phyloP scores from a whole-genome alignment of 2,888 invertebrate genomes.

The Hemicrepidius hirtus region DNA sequence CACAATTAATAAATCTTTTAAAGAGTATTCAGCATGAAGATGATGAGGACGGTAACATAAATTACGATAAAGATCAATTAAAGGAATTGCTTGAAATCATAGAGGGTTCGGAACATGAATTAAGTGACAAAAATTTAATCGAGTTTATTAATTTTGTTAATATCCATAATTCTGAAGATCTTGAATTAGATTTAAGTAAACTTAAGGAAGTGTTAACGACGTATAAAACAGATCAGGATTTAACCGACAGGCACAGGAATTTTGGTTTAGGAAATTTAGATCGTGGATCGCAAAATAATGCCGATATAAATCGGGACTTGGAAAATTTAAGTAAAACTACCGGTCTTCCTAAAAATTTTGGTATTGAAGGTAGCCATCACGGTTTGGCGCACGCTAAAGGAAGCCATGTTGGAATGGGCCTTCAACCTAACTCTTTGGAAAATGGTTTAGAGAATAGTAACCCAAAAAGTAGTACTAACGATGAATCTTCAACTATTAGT shows the following conservation, averaged over 20 bases:
- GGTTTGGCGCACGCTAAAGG: slow-evolving; percentile 61
- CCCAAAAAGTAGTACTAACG: no score
- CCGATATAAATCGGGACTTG: slow-evolving; percentile 52
- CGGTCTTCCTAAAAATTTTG: slow-evolving; percentile 60
- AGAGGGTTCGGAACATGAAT: slow-evolving; percentile 62
- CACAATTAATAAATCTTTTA: slow-evolving; percentile 62
- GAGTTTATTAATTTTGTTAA: slow-evolving; percentile 69
- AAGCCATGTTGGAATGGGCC: slow-evolving; percentile 66
- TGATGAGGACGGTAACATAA: slow-evolving; percentile 61
- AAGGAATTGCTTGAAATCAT: slow-evolving; percentile 64
- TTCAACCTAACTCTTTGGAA: slow-evolving; percentile 48
- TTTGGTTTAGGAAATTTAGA: slow-evolving; percentile 59
- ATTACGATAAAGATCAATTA: slow-evolving; percentile 65
- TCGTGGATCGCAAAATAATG: slow-evolving; percentile 44
- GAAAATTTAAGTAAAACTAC: slow-evolving; percentile 53
- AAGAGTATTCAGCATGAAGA: slow-evolving; percentile 62
- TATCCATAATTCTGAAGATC: slow-evolving; percentile 64
- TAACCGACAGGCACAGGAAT: slow-evolving; percentile 60
- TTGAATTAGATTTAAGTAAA: slow-evolving; percentile 65
- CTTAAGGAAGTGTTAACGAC: slow-evolving; percentile 65
- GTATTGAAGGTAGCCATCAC: slow-evolving; percentile 64
- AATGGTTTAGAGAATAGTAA: no score
- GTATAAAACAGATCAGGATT: slow-evolving; percentile 63
- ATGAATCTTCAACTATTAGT: slow-evolving; percentile 45
- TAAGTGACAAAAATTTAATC: slow-evolving; percentile 65